Base-by-base conservation (phyloP, 2,888 invertebrate species). In the Drosophila kokeensis region DNA sequence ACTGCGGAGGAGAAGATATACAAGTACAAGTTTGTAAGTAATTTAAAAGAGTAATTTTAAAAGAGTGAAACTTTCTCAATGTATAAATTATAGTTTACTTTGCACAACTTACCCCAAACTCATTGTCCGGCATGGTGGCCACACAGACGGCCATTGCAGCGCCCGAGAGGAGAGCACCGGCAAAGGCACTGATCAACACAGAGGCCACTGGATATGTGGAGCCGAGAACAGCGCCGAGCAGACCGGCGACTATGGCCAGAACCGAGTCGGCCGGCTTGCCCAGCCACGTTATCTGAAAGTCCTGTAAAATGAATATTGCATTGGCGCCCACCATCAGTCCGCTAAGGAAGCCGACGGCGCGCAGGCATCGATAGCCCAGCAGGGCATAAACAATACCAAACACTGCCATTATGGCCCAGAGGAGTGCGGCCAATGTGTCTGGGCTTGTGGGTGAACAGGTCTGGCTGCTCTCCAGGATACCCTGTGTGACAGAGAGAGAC, bases 331-430 rank as follows among this genome's bases (percentile, higher is more conserved):
- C 97, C 72, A 97, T 96, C 92, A 97, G 96, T 38, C 98, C 98
- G 55, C 97, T 97, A 59, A 97, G 94, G 93, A 98, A 98, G 95
- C 97, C 97, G 72, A 96, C 96, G 18, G 97, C 97, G 93, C 97
- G 97, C 93, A 97, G 96, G 93, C 97, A 97, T 75, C 97, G 95
- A 93, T 98, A 98, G 64, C 98, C 97, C 92, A 97, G 96, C 79
- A 97, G 94, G 75, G 96, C 96, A 92, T 97, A 97, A 68, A 97
- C 95, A 81, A 97, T 95, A 71, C 97, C 97, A 93, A 97, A 97
- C 49, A 96, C 94, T 7, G 93, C 93, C 38, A 92, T 90, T 38
- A 93, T 93, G 69, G 93, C 93, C 93, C 93, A 93, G 42, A 93
- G 82, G 62, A 93, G 80, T 13, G 92, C 93, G 62, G 92, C 89